These are phyloP conservation scores for Trogon melanurus DNA, from an alignment of 2,113 vertebrate genomes.

Conservation along the genomic window DNA sequence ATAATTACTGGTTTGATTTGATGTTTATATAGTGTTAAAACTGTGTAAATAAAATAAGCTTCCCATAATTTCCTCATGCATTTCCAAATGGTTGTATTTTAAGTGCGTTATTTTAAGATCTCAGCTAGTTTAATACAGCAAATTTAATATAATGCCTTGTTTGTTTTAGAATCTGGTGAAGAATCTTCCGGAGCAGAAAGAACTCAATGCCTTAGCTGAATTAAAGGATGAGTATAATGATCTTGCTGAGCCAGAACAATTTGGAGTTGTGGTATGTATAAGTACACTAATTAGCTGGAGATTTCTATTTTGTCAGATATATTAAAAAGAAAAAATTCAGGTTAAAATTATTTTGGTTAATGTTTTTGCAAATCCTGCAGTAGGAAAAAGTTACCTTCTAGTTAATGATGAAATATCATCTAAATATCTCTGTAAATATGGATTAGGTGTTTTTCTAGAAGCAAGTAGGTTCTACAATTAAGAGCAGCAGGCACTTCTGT, in stretches of 20 bases:
- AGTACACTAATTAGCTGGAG: neutral
- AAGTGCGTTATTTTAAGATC: neutral
- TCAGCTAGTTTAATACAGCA: neutral
- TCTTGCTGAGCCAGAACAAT: slow-evolving; percentile 94
- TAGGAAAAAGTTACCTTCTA: neutral
- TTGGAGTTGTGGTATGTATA: slow-evolving; percentile 95
- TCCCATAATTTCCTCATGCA: neutral
- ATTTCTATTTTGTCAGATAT: neutral
- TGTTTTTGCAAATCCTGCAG: neutral
- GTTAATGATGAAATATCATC: neutral
- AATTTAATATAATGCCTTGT: slow-evolving; percentile 29
- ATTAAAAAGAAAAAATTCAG: slow-evolving; percentile 5
- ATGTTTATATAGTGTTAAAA: neutral
- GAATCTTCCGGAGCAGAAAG: slow-evolving; percentile 94
- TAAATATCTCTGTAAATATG: neutral
- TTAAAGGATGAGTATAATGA: slow-evolving; percentile 92
- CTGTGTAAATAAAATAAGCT: neutral
- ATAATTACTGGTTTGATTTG: slow-evolving; percentile 47
- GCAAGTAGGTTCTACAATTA: neutral
- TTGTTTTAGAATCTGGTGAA: slow-evolving; percentile 92
- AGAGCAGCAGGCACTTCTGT: slow-evolving; percentile 31
- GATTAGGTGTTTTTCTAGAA: neutral
- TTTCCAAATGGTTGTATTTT: slow-evolving; percentile 36
- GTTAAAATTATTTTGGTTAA: neutral
- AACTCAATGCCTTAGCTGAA: slow-evolving; percentile 89